phyloP scores from a whole-genome alignment of 2,797 vertebrate genomes.

The Sebastes elongatus region DNA sequence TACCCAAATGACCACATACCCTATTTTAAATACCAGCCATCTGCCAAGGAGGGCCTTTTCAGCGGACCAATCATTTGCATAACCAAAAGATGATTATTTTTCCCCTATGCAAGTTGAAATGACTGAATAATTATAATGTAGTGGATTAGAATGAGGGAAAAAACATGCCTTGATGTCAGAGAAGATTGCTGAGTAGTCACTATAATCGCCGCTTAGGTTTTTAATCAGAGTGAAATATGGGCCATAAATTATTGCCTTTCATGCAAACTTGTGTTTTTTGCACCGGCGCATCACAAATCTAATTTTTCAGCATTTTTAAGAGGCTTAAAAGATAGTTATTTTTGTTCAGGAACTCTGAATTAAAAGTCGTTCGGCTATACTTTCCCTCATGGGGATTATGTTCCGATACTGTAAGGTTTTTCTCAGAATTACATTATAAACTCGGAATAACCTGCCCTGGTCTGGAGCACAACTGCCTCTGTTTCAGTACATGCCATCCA shows the following conservation, averaged over 20 bases:
- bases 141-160: slow-evolving; percentile 82
- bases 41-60: slow-evolving; percentile 78
- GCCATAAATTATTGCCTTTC: slow-evolving; percentile 86
- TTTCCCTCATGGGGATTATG: slow-evolving; percentile 81
- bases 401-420: slow-evolving; percentile 70
- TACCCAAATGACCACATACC: slow-evolving; percentile 77
- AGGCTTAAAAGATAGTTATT: slow-evolving; percentile 86
- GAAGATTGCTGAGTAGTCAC: slow-evolving; percentile 85
- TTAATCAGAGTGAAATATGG: slow-evolving; percentile 87
- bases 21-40: slow-evolving; percentile 77
- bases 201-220: slow-evolving; percentile 86
- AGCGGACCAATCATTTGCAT: slow-evolving; percentile 80
- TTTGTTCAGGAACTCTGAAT: slow-evolving; percentile 81
- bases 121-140: slow-evolving; percentile 87
- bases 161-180: slow-evolving; percentile 84
- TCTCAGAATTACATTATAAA: slow-evolving; percentile 71
- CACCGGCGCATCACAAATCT: slow-evolving; percentile 78
- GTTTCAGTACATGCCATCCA: slow-evolving; percentile 44
- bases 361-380: slow-evolving; percentile 78
- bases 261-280: slow-evolving; percentile 85
- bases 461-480: slow-evolving; percentile 32
- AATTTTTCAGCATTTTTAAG: slow-evolving; percentile 85
- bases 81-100: slow-evolving; percentile 84
- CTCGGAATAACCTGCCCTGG: slow-evolving; percentile 66
- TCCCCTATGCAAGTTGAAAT: slow-evolving; percentile 79